Evolutionary conservation across 2,888 invertebrate species (phyloP).

Genomic region (Aquatica leii): DNA sequence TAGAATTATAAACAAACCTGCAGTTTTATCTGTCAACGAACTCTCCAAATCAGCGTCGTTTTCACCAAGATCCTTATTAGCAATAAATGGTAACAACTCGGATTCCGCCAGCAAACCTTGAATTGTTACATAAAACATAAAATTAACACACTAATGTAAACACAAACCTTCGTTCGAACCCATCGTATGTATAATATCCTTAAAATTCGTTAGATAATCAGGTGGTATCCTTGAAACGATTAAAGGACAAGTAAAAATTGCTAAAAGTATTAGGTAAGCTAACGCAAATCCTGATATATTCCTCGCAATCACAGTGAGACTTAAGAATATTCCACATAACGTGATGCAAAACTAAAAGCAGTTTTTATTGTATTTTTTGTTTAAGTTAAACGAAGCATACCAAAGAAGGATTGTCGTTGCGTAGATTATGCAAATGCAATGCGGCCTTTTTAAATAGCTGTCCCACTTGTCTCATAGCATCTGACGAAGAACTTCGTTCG

Average conservation of each 20-base stretch:
- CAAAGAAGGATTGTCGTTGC: slow-evolving; percentile 56
- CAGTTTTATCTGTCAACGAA: slow-evolving; percentile 55
- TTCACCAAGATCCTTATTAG: slow-evolving; percentile 49
- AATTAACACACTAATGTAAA: background rate
- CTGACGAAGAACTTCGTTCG: slow-evolving; percentile 41
- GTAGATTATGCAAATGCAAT: slow-evolving; percentile 48
- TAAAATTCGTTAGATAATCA: slow-evolving; percentile 43
- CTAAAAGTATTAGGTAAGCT: slow-evolving; percentile 48
- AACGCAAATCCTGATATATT: slow-evolving; percentile 55
- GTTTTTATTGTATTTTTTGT: background rate
- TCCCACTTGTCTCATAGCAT: slow-evolving; percentile 44
- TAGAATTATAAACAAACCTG: too few relatives aligned
- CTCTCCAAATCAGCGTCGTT: slow-evolving; percentile 54
- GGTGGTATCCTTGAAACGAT: slow-evolving; percentile 48
- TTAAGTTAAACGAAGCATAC: slow-evolving; percentile 47
- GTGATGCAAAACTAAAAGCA: slow-evolving; percentile 57
- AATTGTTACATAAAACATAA: slow-evolving; percentile 31
- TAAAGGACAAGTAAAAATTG: slow-evolving; percentile 50
- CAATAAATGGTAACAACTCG: slow-evolving; percentile 58
- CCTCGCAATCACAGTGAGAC: slow-evolving; percentile 54
- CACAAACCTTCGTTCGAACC: slow-evolving; percentile 47
- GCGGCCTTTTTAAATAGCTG: slow-evolving; percentile 41
- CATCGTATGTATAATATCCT: slow-evolving; percentile 42
- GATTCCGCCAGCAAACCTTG: slow-evolving; percentile 55
- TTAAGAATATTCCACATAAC: slow-evolving; percentile 53